Evolutionary conservation across 2,113 vertebrate genomes (phyloP).

Genomic region (Maccullochella peelii): DNA sequence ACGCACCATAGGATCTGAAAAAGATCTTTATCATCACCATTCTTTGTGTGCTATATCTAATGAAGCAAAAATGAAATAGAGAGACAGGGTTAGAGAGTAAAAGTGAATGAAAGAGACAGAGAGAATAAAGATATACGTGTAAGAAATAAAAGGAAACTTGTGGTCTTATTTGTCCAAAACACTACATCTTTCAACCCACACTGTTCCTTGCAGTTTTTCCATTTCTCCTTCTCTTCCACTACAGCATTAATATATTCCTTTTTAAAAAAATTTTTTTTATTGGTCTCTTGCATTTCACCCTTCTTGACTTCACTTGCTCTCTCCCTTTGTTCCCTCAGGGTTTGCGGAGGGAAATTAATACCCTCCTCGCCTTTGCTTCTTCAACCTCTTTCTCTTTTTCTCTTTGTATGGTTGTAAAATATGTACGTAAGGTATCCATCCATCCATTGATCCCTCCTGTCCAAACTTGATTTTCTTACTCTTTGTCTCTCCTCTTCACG

Average conservation of each 20-base stretch:
- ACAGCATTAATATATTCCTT: neutral
- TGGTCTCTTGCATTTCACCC: neutral
- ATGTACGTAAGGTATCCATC: neutral
- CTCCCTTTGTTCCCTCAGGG: constrained; percentile 15
- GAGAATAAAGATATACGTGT: constrained; percentile 2
- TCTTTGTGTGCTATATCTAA: neutral
- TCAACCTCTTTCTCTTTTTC: neutral
- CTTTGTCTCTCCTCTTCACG: neutral
- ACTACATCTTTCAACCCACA: neutral
- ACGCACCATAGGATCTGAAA: neutral
- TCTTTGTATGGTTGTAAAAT: neutral
- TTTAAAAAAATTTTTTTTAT: constrained; percentile 3
- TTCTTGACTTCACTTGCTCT: constrained; percentile 3
- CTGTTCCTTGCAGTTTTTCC: neutral
- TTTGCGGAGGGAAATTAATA: constrained; percentile 6
- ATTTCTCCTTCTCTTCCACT: neutral
- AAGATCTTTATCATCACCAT: neutral
- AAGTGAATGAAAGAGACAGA: neutral
- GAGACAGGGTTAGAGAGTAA: neutral
- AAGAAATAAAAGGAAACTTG: neutral
- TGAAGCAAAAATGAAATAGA: neutral
- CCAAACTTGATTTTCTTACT: neutral
- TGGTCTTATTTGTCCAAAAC: neutral
- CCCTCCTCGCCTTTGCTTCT: neutral
- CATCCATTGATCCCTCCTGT: neutral